Conservation (phyloP, 2,797 vertebrate genomes). For the Semaprochilodus insignis region DNA sequence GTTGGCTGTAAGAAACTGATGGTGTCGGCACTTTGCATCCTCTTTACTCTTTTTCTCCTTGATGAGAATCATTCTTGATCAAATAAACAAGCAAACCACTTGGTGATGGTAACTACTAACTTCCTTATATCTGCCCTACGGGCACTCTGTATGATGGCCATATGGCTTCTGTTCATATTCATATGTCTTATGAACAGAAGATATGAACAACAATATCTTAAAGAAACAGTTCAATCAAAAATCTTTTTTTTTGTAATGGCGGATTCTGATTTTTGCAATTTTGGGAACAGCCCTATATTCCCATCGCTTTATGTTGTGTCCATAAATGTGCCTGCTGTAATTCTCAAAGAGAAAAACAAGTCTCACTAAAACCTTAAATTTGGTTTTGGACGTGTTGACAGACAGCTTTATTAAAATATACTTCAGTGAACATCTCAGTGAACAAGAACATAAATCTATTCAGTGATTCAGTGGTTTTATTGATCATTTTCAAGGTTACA, state of each 20-base stretch:
- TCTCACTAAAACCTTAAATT: too few relatives aligned
- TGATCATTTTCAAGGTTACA: too few relatives aligned
- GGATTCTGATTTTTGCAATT: too few relatives aligned
- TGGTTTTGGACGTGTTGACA: too few relatives aligned
- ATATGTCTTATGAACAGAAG: slow-evolving; percentile 21
- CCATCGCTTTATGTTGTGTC: too few relatives aligned
- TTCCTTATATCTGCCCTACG: slow-evolving; percentile 43
- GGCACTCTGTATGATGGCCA: slow-evolving; percentile 40
- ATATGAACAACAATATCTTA: neutral
- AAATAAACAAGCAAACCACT: slow-evolving; percentile 87
- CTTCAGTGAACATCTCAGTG: too few relatives aligned
- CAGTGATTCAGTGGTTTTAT: too few relatives aligned
- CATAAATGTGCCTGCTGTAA: too few relatives aligned
- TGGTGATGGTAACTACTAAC: slow-evolving; percentile 51
- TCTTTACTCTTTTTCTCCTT: slow-evolving; percentile 94
- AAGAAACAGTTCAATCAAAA: neutral
- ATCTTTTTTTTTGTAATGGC: neutral
- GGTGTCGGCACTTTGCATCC: slow-evolving; percentile 97
- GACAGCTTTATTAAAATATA: too few relatives aligned
- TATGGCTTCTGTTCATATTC: slow-evolving; percentile 39
- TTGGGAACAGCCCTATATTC: too few relatives aligned
- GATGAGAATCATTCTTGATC: slow-evolving; percentile 93
- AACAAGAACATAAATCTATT: too few relatives aligned
- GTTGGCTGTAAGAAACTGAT: slow-evolving; percentile 99
- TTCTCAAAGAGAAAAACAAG: too few relatives aligned